Conservation (phyloP, 1,140 invertebrate species). For the Trinorchestia longiramus region DNA sequence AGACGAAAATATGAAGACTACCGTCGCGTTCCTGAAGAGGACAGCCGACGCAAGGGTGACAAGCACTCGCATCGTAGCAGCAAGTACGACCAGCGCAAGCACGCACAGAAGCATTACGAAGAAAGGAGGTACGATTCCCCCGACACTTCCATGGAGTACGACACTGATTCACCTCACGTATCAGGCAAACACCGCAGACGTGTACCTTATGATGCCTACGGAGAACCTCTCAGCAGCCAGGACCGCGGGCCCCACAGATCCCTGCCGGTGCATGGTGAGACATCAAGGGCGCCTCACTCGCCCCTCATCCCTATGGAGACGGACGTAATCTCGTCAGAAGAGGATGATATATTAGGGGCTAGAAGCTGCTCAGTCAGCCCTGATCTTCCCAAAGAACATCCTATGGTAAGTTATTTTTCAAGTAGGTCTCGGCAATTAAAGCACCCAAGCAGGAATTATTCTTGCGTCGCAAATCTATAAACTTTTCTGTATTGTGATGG, state of each 20-base stretch:
- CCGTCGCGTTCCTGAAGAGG: slow-evolving; percentile 26
- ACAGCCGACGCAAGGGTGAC: background rate
- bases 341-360: slow-evolving; percentile 63
- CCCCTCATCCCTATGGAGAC: slow-evolving; percentile 64
- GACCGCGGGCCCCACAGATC: background rate
- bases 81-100: background rate
- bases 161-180: background rate
- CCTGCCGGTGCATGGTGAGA: slow-evolving; percentile 33
- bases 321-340: slow-evolving; percentile 66
- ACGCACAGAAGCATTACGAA: background rate
- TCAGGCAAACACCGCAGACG: background rate
- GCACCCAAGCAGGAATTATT: no score
- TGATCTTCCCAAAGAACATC: background rate
- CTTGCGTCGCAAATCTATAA: no score
- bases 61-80: slow-evolving; percentile 14
- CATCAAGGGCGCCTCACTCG: background rate
- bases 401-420: background rate
- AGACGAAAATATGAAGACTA: slow-evolving; percentile 38
- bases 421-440: background rate
- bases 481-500: no score
- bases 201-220: background rate
- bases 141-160: slow-evolving; percentile 16
- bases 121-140: slow-evolving; percentile 18
- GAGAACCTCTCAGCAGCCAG: background rate
- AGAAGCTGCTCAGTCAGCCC: slow-evolving; percentile 57